phyloP scores from a whole-genome alignment of 2,888 invertebrate species.

The Aleiodes testaceus region DNA sequence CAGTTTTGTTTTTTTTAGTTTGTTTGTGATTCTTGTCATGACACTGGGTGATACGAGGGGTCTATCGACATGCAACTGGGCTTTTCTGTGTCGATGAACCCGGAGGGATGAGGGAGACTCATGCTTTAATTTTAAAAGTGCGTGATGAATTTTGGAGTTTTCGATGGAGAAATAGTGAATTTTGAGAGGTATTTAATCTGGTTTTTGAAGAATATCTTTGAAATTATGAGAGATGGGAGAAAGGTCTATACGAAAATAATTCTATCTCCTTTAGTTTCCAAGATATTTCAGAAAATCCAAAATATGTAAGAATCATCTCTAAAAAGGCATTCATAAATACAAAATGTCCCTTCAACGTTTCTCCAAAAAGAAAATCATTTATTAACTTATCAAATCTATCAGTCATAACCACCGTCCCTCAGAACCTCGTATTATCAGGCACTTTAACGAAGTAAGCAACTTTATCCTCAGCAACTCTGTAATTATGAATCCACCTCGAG shows the following conservation, averaged over 20 bases:
- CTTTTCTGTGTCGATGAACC: conserved; percentile 6
- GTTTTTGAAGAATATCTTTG: no score
- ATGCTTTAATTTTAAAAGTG: no score
- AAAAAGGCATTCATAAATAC: neutral
- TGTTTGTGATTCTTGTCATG: neutral
- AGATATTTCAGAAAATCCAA: neutral
- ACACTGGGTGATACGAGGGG: conserved; percentile 1
- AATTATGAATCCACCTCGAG: conserved; percentile 92
- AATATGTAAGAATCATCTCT: no score
- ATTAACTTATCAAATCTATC: conserved; percentile 6
- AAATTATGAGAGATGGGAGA: no score
- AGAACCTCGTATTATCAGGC: conserved; percentile 89
- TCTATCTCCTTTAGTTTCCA: no score
- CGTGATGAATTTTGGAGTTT: no score
- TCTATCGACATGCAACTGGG: neutral
- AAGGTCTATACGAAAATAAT: no score
- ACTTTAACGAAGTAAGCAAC: conserved; percentile 89
- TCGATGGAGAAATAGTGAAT: no score
- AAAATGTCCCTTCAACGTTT: neutral
- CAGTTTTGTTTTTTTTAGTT: neutral
- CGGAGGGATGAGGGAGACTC: neutral
- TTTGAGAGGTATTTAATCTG: no score
- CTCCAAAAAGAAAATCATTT: neutral
- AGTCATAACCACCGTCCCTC: conserved; percentile 45
- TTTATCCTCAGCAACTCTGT: conserved; percentile 84